Evolutionary conservation across 2,888 invertebrate species (phyloP).

Genomic region (Chrysodeixis includens): DNA sequence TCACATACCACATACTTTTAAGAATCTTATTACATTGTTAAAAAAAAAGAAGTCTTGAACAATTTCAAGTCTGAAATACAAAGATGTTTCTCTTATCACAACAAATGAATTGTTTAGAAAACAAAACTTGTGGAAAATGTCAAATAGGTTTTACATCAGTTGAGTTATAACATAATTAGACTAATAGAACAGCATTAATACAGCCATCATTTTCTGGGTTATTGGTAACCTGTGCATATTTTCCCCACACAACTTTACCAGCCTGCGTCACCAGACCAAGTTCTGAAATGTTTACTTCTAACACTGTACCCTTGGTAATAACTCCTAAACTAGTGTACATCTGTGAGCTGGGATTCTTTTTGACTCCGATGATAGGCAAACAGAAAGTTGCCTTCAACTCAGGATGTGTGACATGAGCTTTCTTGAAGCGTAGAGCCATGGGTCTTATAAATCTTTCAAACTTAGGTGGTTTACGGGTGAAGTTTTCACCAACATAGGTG

Average conservation of each 20-base stretch:
- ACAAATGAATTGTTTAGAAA: not conserved
- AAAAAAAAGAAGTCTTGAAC: not conserved
- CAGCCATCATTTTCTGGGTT: slow-evolving; percentile 99
- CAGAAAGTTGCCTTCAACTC: slow-evolving; percentile 99
- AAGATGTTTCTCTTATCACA: not conserved
- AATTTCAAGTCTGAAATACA: not conserved
- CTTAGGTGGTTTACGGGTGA: slow-evolving; percentile 99
- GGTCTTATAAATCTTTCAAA: slow-evolving; percentile 99
- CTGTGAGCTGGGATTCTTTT: slow-evolving; percentile 99
- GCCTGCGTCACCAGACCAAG: slow-evolving; percentile 99
- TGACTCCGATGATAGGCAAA: slow-evolving; percentile 99
- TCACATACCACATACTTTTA: not conserved
- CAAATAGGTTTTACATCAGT: not conserved
- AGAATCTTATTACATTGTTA: no score
- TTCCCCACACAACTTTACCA: slow-evolving; percentile 99
- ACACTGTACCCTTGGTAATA: slow-evolving; percentile 99
- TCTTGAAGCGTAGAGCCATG: slow-evolving; percentile 98
- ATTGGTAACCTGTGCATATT: slow-evolving; percentile 99
- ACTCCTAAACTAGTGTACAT: slow-evolving; percentile 99
- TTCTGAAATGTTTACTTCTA: slow-evolving; percentile 99
- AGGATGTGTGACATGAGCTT: slow-evolving; percentile 99
- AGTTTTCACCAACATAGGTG: slow-evolving; percentile 98
- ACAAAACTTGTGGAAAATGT: not conserved
- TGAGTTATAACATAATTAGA: slow-evolving; percentile 85
- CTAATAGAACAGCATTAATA: slow-evolving; percentile 99